Evolutionary conservation across 2,797 vertebrate genomes (phyloP), one percentile per base, ranked within the genome.

Genomic region (Thalassophryne amazonica): DNA sequence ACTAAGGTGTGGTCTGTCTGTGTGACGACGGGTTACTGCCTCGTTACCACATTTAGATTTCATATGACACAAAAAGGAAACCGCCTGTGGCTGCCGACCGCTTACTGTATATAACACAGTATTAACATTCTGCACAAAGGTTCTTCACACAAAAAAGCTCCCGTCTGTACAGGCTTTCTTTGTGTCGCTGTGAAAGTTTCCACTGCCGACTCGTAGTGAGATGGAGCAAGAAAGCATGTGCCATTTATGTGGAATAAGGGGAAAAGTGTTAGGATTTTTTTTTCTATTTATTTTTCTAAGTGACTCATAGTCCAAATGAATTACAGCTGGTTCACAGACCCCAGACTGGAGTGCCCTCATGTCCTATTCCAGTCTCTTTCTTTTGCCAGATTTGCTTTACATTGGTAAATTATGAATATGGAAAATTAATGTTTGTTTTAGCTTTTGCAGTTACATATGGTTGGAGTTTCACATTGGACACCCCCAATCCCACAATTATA

Each of bases 161-260:
- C 12, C 12, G 28, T 50, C 73, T 69, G 58, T 47, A 84, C 69
- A 87, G 62, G 49, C 62, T 69, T 32, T 79, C 61, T 85, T 85
- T 88, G 78, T 88, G 82, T 84, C 81, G 57, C 74, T 52, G 68
- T 83, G 78, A 87, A 89, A 87, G 81, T 86, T 90, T 90, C 87
- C 88, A 89, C 62, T 67, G 65, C 66, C 50, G 54, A 33, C 30
- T 35, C 24, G 54, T 29, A 69, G 68, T 48, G 68, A 80, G 76
- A 67, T 46, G 29, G 51, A 52, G 39, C 52, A 52, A 69, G 66
- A 60, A 66, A 33, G 53, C 38, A 14, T 76, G 76, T 76, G 81
- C 65, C 89, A 90, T 86, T 80, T 88, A 88, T 78, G 69, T 47
- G 43, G 49, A 80, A 83, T 63, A 57, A 69, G 56, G 64, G 38